Evolutionary conservation across 2,797 vertebrate species (phyloP), one percentile per base, ranked within the genome.

Genomic region (Catharus ustulatus): DNA sequence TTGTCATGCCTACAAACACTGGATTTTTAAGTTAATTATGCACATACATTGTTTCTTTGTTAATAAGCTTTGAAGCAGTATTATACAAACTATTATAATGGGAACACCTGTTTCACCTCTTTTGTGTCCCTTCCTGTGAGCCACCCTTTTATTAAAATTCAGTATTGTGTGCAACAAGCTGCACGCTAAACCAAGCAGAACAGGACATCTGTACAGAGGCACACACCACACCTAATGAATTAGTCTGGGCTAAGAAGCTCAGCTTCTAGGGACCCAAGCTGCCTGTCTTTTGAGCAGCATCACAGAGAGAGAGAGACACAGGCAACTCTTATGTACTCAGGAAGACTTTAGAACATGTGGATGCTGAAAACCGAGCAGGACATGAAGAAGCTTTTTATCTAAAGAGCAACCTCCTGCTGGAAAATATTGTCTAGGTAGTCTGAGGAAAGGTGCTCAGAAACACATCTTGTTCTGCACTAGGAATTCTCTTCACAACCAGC

Each of bases 141-240:
- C 42, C 75, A 84, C 15, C 27, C 46, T 93, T 89, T 95, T 69
- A 86, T 87, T 76, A 95, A 90, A 94, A 94, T 83, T 76, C 36
- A 40, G 36, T 36, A 45, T 40, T 84, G 54, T 62, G 84, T 66
- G 27, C 61, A 87, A 73, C 59, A 62, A 94, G 55, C 43, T 42
- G 67, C 90, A 96, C 18, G 21, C 45, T 30, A 75, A 83, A 83
- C 77, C 62, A 80, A 89, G 91, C 79, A 74, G 79, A 96, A 94
- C 51, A 92, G 54, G 84, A 89, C 42, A 71, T 86, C 75, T 92
- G 87, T 87, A 89, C 79, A 57, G 84, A 87, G 82, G 89, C 67
- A 71, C 74, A 75, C 42, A 75, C 73, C 63, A 73, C 62, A 74
- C 38, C 62, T 90, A 84, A 95, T 94, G 85, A 93, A 84, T 95